These are phyloP conservation scores for Drosophila dunni DNA, from an alignment of 1,140 invertebrate genomes.

Conservation along the genomic window DNA sequence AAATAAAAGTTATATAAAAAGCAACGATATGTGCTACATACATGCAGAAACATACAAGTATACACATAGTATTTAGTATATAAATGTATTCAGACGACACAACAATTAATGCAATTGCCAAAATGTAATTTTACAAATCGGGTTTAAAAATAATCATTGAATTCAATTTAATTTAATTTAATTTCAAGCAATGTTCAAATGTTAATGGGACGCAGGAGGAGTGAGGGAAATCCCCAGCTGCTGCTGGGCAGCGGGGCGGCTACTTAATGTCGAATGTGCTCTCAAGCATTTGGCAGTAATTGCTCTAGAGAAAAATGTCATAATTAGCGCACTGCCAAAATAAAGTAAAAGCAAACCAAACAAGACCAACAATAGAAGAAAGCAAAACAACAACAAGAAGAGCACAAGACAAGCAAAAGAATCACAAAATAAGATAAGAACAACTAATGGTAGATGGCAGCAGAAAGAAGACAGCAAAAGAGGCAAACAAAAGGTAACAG, in stretches of 20 bases:
- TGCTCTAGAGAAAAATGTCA: constrained; percentile 62
- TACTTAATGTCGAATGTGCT: constrained; percentile 68
- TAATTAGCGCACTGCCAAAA: constrained; percentile 58
- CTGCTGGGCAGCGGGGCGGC: constrained; percentile 14
- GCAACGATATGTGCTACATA: constrained; percentile 7
- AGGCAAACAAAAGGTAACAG: constrained; percentile 1
- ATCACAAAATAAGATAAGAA: constrained; percentile 16
- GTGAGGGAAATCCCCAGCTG: not conserved
- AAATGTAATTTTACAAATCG: constrained; percentile 71
- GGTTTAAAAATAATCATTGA: constrained; percentile 68
- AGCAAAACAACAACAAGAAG: not conserved
- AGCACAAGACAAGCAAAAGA: constrained; percentile 9
- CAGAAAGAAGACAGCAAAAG: not conserved
- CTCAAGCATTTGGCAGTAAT: constrained; percentile 77
- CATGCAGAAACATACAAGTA: not conserved
- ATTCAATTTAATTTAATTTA: constrained; percentile 69
- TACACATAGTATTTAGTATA: not conserved
- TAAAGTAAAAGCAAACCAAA: constrained; percentile 26
- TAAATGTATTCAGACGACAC: constrained; percentile 3
- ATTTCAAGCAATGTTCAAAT: constrained; percentile 32
- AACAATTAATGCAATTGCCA: constrained; percentile 63
- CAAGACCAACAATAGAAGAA: constrained; percentile 22
- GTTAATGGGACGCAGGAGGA: too few relatives aligned
- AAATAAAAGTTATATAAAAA: constrained; percentile 77
- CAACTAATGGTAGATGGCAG: constrained; percentile 3